These are phyloP conservation scores for Nipponia nippon DNA, from an alignment of 2,113 vertebrate species.

Conservation along the genomic window DNA sequence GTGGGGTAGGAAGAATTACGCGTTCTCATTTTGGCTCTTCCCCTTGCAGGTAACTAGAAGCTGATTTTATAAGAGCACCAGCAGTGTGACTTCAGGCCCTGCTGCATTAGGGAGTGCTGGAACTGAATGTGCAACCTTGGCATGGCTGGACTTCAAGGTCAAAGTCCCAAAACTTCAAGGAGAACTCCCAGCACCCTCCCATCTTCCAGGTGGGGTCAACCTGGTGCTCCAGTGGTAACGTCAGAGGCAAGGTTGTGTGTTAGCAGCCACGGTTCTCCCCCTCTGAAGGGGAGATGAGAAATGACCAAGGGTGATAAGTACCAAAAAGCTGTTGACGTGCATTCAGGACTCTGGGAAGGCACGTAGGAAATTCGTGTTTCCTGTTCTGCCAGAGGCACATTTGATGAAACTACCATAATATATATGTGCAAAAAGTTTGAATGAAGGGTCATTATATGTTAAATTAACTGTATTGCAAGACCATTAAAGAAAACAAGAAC, in stretches of 20 bases:
- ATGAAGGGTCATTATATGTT: slow-evolving; percentile 33
- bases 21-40: background rate
- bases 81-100: background rate
- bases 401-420: background rate
- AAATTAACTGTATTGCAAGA: slow-evolving; percentile 32
- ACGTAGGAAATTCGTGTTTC: background rate
- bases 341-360: background rate
- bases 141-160: background rate
- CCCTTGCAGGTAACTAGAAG: background rate
- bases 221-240: accelerated
- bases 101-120: background rate
- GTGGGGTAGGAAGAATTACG: background rate
- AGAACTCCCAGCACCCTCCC: background rate
- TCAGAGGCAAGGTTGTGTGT: background rate
- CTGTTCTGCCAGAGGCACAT: slow-evolving; percentile 3
- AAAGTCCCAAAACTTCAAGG: background rate
- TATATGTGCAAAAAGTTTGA: slow-evolving; percentile 15
- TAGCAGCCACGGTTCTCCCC: background rate
- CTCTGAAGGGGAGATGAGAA: background rate
- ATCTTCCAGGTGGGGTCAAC: background rate
- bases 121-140: background rate
- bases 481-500: slow-evolving; percentile 51
- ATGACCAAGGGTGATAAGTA: background rate
- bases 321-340: slow-evolving; percentile 18
- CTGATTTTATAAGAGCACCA: background rate